Evolutionary conservation across 2,797 vertebrate genomes (phyloP).

Genomic region (Poeciliopsis paucimaculata): DNA sequence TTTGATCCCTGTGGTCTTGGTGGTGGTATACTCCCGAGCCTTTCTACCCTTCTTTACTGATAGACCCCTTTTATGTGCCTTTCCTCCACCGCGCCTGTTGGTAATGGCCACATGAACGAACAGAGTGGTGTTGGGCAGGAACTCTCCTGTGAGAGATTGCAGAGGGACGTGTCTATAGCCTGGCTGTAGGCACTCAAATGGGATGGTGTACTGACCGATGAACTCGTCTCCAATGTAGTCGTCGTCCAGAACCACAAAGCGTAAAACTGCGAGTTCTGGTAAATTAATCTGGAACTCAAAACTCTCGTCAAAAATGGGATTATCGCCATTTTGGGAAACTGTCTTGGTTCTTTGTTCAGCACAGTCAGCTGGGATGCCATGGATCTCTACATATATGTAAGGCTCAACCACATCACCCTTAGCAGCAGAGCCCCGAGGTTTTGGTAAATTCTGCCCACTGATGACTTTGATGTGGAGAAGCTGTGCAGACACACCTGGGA

Average conservation of each 20-base stretch:
- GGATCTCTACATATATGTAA: constrained; percentile 92
- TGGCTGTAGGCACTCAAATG: constrained; percentile 92
- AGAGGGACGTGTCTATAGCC: constrained; percentile 92
- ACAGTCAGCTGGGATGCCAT: constrained; percentile 91
- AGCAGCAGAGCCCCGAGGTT: constrained; percentile 90
- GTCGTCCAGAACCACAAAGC: constrained; percentile 91
- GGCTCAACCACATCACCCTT: constrained; percentile 94
- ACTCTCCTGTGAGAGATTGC: constrained; percentile 89
- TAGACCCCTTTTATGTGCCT: constrained; percentile 88
- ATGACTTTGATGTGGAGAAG: constrained; percentile 93
- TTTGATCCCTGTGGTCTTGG: constrained; percentile 91
- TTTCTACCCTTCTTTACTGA: constrained; percentile 89
- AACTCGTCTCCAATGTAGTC: constrained; percentile 95
- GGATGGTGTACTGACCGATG: constrained; percentile 94
- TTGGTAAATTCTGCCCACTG: constrained; percentile 93
- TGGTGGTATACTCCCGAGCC: constrained; percentile 91
- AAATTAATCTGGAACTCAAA: constrained; percentile 95
- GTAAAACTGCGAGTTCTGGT: constrained; percentile 88
- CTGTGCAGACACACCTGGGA: constrained; percentile 91
- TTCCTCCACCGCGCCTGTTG: constrained; percentile 88
- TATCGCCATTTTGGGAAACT: constrained; percentile 89
- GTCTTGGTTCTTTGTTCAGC: constrained; percentile 93
- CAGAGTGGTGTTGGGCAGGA: constrained; percentile 87
- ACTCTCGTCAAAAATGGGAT: constrained; percentile 92
- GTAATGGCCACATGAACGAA: constrained; percentile 93